phyloP scores from a whole-genome alignment of 1,140 invertebrate genomes.

The Tetraneura akinire region DNA sequence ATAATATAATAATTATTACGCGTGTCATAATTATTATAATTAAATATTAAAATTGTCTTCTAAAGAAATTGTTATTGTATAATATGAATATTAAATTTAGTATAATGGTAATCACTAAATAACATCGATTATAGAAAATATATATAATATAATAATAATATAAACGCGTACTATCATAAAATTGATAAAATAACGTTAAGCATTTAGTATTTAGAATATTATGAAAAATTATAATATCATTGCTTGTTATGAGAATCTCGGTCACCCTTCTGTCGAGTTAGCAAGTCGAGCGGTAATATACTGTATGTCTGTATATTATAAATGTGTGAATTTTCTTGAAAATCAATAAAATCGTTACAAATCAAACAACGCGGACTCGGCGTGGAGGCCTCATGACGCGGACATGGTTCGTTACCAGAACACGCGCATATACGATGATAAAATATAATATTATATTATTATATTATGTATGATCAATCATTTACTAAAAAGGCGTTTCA shows the following conservation, averaged over 20 bases:
- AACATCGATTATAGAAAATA: slow-evolving; percentile 15
- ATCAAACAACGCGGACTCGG: slow-evolving; percentile 3
- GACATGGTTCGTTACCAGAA: not conserved
- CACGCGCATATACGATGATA: not conserved
- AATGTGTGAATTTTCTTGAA: slow-evolving; percentile 21
- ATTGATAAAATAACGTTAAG: no score
- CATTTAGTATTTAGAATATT: no score
- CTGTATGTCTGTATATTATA: no score
- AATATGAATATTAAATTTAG: not conserved
- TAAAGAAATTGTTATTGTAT: slow-evolving; percentile 5
- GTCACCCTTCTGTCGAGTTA: not conserved
- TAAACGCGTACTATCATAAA: no score
- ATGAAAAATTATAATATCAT: no score
- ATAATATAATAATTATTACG: not conserved
- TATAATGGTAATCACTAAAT: not conserved
- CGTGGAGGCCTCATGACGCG: not conserved
- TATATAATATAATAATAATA: not conserved
- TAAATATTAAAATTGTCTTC: slow-evolving; percentile 23
- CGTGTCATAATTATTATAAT: slow-evolving; percentile 37
- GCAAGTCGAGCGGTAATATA: not conserved
- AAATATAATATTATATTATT: not conserved
- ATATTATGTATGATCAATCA: slow-evolving; percentile 18
- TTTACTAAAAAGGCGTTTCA: slow-evolving; percentile 40
- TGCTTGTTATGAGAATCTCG: not conserved
- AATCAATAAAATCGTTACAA: slow-evolving; percentile 34